These are phyloP conservation scores for Agrilus cyanescens DNA, from an alignment of 2,888 invertebrate genomes.

Conservation along the genomic window DNA sequence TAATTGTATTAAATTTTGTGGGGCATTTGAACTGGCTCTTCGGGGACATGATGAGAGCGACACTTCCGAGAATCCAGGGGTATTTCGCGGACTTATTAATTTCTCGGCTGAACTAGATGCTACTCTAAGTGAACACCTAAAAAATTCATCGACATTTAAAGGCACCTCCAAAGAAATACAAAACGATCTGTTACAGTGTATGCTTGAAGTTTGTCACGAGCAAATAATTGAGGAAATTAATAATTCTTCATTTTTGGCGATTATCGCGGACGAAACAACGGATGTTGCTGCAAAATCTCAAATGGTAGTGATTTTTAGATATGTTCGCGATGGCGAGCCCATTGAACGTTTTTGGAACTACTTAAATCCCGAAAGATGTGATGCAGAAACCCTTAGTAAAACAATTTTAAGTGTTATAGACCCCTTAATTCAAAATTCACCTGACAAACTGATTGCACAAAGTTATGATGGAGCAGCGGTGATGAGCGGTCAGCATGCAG, in stretches of 20 bases:
- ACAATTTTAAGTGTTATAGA: slow-evolving; percentile 12
- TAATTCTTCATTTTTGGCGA: slow-evolving; percentile 4
- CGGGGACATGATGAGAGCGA: slow-evolving; percentile 23
- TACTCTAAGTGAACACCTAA: slow-evolving; percentile 18
- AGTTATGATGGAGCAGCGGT: slow-evolving; percentile 20
- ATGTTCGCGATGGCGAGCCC: slow-evolving; percentile 13
- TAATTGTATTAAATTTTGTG: slow-evolving; percentile 25
- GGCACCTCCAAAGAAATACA: slow-evolving; percentile 23
- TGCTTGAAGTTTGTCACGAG: slow-evolving; percentile 21
- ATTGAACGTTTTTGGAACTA: slow-evolving; percentile 19
- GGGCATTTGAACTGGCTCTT: slow-evolving; percentile 23
- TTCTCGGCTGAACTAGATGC: slow-evolving; percentile 20
- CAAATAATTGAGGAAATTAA: slow-evolving; percentile 20
- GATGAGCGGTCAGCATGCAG: slow-evolving; percentile 14
- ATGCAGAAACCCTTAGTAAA: slow-evolving; percentile 11
- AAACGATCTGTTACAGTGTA: slow-evolving; percentile 24
- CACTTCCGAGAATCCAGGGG: slow-evolving; percentile 17
- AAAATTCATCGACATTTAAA: slow-evolving; percentile 20
- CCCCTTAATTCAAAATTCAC: background rate
- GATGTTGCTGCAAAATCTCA: slow-evolving; percentile 15
- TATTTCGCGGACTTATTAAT: slow-evolving; percentile 22
- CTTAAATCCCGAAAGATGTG: slow-evolving; percentile 8
- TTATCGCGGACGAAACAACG: slow-evolving; percentile 15
- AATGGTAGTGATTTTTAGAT: slow-evolving; percentile 16
- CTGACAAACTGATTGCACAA: slow-evolving; percentile 19